Evolutionary conservation across 2,113 vertebrate genomes (phyloP).

Genomic region (Shinisaurus crocodilurus): DNA sequence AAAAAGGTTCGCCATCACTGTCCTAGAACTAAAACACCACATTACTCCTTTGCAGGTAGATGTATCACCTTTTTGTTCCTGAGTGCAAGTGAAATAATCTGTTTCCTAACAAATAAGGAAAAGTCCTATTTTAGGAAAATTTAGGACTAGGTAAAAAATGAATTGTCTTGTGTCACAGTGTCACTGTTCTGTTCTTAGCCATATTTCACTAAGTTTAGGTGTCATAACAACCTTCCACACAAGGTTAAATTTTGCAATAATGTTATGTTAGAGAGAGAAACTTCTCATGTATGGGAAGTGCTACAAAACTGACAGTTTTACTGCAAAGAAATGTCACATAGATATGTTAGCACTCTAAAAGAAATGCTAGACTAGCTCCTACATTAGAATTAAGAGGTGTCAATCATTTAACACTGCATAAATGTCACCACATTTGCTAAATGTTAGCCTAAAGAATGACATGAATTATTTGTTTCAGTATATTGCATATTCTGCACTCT

Average conservation of each 20-base stretch:
- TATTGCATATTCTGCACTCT: background rate
- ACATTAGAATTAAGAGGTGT: constrained; percentile 43
- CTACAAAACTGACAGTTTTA: constrained; percentile 33
- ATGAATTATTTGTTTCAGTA: constrained; percentile 47
- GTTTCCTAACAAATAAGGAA: constrained; percentile 54
- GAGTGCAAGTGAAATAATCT: constrained; percentile 41
- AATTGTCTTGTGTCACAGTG: constrained; percentile 52
- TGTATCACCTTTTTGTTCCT: constrained; percentile 15
- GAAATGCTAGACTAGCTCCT: constrained; percentile 45
- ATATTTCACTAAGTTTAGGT: constrained; percentile 68
- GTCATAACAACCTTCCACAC: constrained; percentile 59
- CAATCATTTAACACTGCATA: constrained; percentile 26
- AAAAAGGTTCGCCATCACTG: too few relatives aligned
- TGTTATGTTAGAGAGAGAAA: constrained; percentile 62
- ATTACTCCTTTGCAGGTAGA: constrained; percentile 17
- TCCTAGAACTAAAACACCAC: background rate
- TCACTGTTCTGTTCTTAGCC: constrained; percentile 51
- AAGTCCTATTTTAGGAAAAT: background rate
- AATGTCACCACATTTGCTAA: constrained; percentile 29
- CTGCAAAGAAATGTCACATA: constrained; percentile 41
- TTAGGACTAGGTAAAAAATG: constrained; percentile 61
- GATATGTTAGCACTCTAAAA: constrained; percentile 26
- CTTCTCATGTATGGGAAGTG: constrained; percentile 57
- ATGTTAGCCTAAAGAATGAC: constrained; percentile 30
- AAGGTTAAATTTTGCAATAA: constrained; percentile 71